These are phyloP conservation scores for Ornithorhynchus anatinus DNA, from an alignment of 2,113 vertebrate species.

Conservation along the genomic window DNA sequence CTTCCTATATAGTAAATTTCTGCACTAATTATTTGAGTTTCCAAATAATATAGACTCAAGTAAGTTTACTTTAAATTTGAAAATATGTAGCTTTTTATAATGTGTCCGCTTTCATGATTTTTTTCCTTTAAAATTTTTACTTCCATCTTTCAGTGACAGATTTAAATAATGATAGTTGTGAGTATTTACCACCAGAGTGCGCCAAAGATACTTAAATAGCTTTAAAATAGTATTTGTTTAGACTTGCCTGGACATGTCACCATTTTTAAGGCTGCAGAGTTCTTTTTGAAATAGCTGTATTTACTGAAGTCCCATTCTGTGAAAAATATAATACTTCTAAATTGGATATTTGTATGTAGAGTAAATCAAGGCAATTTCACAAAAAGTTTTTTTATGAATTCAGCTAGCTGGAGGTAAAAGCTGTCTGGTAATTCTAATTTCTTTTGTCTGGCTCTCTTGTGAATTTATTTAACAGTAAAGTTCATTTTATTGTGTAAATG, in stretches of 20 bases:
- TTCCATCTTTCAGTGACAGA: background rate
- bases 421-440: background rate
- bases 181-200: slow-evolving; percentile 58
- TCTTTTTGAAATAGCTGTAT: slow-evolving; percentile 19
- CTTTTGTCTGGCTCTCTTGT: background rate
- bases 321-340: slow-evolving; percentile 4
- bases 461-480: background rate
- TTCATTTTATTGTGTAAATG: background rate
- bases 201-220: slow-evolving; percentile 31
- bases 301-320: slow-evolving; percentile 4
- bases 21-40: no score
- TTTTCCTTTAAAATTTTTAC: no score
- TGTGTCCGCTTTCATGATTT: no score
- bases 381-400: no score
- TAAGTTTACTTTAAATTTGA: no score
- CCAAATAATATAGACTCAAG: no score
- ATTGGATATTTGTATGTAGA: no score
- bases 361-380: no score
- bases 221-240: background rate
- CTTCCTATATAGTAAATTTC: no score
- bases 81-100: no score
- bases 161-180: background rate
- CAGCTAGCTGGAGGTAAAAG: slow-evolving; percentile 10
- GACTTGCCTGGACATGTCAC: background rate
- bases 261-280: background rate